Base-by-base conservation (phyloP, 2,113 vertebrate species). In the Thryonomys swinderianus region DNA sequence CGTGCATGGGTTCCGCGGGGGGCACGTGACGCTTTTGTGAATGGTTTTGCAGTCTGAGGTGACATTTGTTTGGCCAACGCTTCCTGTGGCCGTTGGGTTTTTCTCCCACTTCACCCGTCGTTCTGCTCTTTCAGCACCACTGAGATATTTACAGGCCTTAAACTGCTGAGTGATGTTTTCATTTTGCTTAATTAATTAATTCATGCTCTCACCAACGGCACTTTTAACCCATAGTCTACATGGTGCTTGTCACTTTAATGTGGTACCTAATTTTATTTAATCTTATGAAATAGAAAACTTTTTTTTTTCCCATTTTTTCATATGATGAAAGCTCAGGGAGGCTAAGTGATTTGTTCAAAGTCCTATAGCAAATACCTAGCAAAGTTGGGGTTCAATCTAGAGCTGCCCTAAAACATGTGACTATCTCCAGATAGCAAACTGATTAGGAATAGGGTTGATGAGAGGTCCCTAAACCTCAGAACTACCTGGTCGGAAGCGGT, bases 111-210 rank as follows among this genome's bases (percentile, higher is more conserved):
- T 74, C 6, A 78, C 34, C 69, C 87, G 1, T 71, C 74, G 7
- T 90, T 67, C 55, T 67, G 1, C 42, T 90, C 45, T 78, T 2
- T 51, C 34, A 61, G 61, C 16, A 9, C 84, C 42, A 13, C 78
- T 93, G 85, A 61, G 34, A 73, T 5, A 55, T 51, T 89, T 79
- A 66, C 4, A 10, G 17, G 12, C 81, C 7, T 55, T 9, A 57
- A 64, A 78, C 84, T 62, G 48, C 95, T 53, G 82, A 89, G 84
- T 64, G 93, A 92, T 97, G 96, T 40, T 83, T 59, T 84, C 85
- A 0, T 7, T 30, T 92, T 34, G 37, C 73, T 95, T 94, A 37
- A 55, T 86, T 95, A 62, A 76, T 92, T 89, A 42, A 71, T 76
- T 66, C 45, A 37, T 51, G 57, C 40, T 61, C 13, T 53, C 13